These are phyloP conservation scores for Cyprinella venusta DNA, from an alignment of 2,797 vertebrate genomes.

Conservation along the genomic window DNA sequence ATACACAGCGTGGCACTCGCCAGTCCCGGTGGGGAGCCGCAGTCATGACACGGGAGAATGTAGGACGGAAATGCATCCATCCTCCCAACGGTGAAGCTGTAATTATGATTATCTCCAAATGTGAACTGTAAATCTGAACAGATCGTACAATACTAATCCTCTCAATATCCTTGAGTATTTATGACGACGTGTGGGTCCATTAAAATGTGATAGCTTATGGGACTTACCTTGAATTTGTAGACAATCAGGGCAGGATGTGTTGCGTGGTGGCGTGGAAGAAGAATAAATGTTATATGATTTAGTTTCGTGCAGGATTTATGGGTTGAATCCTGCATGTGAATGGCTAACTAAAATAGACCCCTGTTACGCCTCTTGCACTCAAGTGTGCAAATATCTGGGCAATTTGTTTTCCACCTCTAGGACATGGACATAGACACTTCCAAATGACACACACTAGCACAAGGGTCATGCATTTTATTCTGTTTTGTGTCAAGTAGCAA, in stretches of 20 bases:
- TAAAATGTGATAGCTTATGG: conserved; percentile 27
- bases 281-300: conserved; percentile 69
- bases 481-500: background rate
- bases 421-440: conserved; percentile 1
- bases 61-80: background rate
- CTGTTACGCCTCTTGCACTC: conserved; percentile 64
- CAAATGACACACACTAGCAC: conserved; percentile 49
- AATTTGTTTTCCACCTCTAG: conserved; percentile 68
- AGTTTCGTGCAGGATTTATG: conserved; percentile 70
- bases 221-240: conserved; percentile 71
- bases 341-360: conserved; percentile 78
- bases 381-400: conserved; percentile 67
- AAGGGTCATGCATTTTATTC: conserved; percentile 10
- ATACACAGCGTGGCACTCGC: conserved; percentile 51
- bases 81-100: background rate
- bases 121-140: conserved; percentile 2
- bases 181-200: background rate
- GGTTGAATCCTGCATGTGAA: conserved; percentile 68
- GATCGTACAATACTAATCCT: conserved; percentile 5
- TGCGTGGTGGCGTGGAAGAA: conserved; percentile 56
- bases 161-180: background rate
- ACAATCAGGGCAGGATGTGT: conserved; percentile 58
- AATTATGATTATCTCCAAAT: conserved; percentile 17
- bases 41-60: background rate
- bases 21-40: conserved; percentile 52